These are phyloP conservation scores for Cantharis lateralis DNA, from an alignment of 2,888 invertebrate genomes.

Conservation along the genomic window DNA sequence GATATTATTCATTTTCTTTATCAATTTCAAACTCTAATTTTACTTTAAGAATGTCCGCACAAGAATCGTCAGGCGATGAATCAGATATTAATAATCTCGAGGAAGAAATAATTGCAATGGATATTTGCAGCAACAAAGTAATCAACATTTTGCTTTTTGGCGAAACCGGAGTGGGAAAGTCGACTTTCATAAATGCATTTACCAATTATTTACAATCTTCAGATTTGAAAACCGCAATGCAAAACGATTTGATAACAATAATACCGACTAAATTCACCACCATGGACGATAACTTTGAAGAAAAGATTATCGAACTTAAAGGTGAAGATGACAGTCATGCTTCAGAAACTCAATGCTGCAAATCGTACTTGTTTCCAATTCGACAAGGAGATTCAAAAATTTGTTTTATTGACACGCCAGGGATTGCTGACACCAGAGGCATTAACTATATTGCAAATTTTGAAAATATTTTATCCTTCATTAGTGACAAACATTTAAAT, in stretches of 20 bases:
- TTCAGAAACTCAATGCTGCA: neutral
- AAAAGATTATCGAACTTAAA: neutral
- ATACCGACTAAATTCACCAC: conserved; percentile 30
- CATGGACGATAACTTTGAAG: conserved; percentile 27
- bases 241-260: conserved; percentile 18
- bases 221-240: conserved; percentile 19
- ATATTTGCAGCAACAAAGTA: neutral
- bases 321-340: neutral
- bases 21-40: neutral
- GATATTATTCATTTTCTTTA: too few relatives aligned
- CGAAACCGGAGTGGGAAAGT: conserved; percentile 34
- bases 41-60: neutral
- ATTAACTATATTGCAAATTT: conserved; percentile 34
- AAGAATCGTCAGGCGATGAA: neutral
- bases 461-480: conserved; percentile 42
- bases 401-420: conserved; percentile 45
- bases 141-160: conserved; percentile 35
- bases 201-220: conserved; percentile 26
- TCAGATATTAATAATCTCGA: neutral
- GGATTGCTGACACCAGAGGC: conserved; percentile 42
- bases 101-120: neutral
- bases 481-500: conserved; percentile 41
- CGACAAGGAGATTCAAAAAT: conserved; percentile 8
- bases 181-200: conserved; percentile 34
- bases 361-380: neutral